These are phyloP conservation scores for Hypomesus transpacificus DNA, from an alignment of 2,113 vertebrate species.

Conservation along the genomic window DNA sequence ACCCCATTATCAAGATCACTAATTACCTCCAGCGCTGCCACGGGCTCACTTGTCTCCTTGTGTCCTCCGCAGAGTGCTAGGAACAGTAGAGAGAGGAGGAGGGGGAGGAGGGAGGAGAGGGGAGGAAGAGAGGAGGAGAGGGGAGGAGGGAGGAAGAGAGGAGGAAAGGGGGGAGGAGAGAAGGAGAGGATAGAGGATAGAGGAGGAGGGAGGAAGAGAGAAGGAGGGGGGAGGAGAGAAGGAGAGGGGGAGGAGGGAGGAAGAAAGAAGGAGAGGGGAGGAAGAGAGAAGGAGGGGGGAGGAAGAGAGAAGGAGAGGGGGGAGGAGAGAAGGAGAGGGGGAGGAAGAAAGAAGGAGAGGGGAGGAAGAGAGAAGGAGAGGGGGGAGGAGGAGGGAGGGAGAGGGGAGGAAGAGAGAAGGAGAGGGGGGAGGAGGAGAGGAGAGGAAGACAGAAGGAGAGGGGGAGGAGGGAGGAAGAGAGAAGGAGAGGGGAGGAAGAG, in stretches of 20 bases:
- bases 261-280: too few relatives aligned
- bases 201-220: not conserved
- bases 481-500: not conserved
- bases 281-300: conserved; percentile 31
- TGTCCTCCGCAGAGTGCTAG: not conserved
- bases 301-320: conserved; percentile 20
- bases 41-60: conserved; percentile 45
- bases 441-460: conserved; percentile 25
- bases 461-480: too few relatives aligned
- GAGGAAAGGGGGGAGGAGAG: too few relatives aligned
- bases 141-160: too few relatives aligned
- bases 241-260: conserved; percentile 22
- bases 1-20: conserved; percentile 76
- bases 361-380: not conserved
- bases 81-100: conserved; percentile 16
- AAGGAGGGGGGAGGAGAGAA: not conserved
- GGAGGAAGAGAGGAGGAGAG: too few relatives aligned
- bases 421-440: too few relatives aligned
- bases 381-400: conserved; percentile 5
- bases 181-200: conserved; percentile 19
- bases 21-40: conserved; percentile 70
- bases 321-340: conserved; percentile 22
- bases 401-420: conserved; percentile 24
- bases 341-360: conserved; percentile 2
- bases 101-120: conserved; percentile 41